Evolutionary conservation across 2,113 vertebrate species (phyloP).

Genomic region (Brachyhypopomus occidentalis): DNA sequence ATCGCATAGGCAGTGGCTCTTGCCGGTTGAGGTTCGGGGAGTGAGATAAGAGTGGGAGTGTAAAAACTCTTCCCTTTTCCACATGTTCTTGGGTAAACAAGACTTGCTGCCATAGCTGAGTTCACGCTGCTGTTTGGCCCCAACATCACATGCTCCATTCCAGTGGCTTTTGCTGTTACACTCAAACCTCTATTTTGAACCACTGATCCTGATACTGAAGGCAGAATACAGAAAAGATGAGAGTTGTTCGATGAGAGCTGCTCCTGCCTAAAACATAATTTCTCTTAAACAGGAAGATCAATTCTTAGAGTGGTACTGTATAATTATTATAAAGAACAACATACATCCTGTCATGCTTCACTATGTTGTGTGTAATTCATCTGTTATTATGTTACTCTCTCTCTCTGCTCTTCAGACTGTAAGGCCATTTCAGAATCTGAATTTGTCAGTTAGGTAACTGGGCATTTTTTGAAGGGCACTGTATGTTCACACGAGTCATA

Average conservation of each 20-base stretch:
- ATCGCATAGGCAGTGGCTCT: neutral
- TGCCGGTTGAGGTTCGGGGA: neutral
- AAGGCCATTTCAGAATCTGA: neutral
- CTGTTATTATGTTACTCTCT: neutral
- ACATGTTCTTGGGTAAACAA: too few relatives aligned
- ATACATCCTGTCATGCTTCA: neutral
- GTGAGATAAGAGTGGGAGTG: neutral
- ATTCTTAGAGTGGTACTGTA: neutral
- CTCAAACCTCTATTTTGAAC: slow-evolving; percentile 1
- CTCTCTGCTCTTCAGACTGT: neutral
- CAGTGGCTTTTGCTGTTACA: slow-evolving; percentile 1
- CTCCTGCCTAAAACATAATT: neutral
- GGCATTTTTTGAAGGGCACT: neutral
- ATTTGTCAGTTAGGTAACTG: neutral
- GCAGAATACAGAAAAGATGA: neutral
- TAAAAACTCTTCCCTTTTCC: neutral
- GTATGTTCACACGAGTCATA: neutral
- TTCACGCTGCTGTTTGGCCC: too few relatives aligned
- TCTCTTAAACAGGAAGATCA: neutral
- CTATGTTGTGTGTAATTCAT: neutral
- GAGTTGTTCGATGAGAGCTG: neutral
- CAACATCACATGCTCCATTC: neutral
- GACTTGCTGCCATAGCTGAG: too few relatives aligned
- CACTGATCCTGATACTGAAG: neutral
- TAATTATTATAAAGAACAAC: slow-evolving; percentile 8